Evolutionary conservation across 2,888 invertebrate genomes (phyloP).

Genomic region (Actias luna): DNA sequence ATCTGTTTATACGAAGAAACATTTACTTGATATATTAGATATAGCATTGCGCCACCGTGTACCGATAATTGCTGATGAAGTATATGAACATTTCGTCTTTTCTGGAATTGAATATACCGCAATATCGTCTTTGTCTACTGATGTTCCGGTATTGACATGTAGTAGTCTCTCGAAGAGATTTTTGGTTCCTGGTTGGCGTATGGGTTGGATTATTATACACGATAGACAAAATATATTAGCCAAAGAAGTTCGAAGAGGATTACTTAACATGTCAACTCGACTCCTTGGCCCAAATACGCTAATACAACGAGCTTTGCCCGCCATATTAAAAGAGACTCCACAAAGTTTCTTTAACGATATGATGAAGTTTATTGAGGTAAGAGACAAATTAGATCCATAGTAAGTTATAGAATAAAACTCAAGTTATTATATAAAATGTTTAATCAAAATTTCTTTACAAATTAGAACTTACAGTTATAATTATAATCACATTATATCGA

Average conservation of each 20-base stretch:
- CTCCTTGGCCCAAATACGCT: conserved; percentile 95
- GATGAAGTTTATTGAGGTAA: conserved; percentile 74
- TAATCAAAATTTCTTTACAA: not conserved
- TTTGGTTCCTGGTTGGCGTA: conserved; percentile 97
- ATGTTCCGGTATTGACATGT: conserved; percentile 96
- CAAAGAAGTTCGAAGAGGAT: conserved; percentile 70
- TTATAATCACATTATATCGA: not conserved
- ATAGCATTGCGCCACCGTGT: conserved; percentile 89
- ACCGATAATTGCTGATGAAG: conserved; percentile 98
- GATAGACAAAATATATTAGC: conserved; percentile 88
- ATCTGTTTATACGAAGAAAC: conserved; percentile 91
- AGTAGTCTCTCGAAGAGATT: conserved; percentile 97
- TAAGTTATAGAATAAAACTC: not conserved
- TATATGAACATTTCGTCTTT: conserved; percentile 97
- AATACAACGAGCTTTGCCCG: conserved; percentile 93
- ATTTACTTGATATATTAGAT: conserved; percentile 89
- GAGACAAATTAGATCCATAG: not conserved
- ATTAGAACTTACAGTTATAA: not conserved
- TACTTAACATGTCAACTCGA: conserved; percentile 87
- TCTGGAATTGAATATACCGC: conserved; percentile 89
- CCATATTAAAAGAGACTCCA: conserved; percentile 91
- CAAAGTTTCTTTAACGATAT: conserved; percentile 89
- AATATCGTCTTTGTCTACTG: conserved; percentile 89
- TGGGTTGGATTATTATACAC: conserved; percentile 97
- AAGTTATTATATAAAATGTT: not conserved